Conservation (phyloP, 1,140 invertebrate genomes). For the Pachypsylla venusta region DNA sequence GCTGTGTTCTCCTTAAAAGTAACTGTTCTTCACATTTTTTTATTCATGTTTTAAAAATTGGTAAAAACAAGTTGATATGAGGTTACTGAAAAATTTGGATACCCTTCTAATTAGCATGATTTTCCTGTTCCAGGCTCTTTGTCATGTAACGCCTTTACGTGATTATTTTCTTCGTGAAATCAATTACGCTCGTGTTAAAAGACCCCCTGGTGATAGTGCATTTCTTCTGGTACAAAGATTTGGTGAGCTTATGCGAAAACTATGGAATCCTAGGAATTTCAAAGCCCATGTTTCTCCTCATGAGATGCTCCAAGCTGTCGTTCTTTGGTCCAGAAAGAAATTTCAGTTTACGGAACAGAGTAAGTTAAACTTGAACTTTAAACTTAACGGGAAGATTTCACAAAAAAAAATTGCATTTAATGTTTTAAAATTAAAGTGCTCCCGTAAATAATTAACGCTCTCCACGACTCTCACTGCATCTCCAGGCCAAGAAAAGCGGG, state of each 20-base stretch:
- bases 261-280: slow-evolving; percentile 99
- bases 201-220: slow-evolving; percentile 81
- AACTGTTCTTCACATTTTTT: too few relatives aligned
- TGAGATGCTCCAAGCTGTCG: slow-evolving; percentile 99
- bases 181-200: slow-evolving; percentile 75
- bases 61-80: too few relatives aligned
- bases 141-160: slow-evolving; percentile 83
- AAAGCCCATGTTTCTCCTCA: slow-evolving; percentile 99
- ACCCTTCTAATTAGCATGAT: background rate
- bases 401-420: too few relatives aligned
- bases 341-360: slow-evolving; percentile 98
- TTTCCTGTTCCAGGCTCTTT: slow-evolving; percentile 54
- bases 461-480: too few relatives aligned
- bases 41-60: too few relatives aligned
- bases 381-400: too few relatives aligned
- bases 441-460: too few relatives aligned
- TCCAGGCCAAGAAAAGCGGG: too few relatives aligned
- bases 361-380: too few relatives aligned
- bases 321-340: slow-evolving; percentile 92
- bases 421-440: too few relatives aligned
- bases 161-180: slow-evolving; percentile 91
- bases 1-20: too few relatives aligned
- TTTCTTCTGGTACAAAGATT: slow-evolving; percentile 91
- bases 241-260: slow-evolving; percentile 90
- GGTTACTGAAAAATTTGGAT: too few relatives aligned